Evolutionary conservation across 1,140 invertebrate genomes (phyloP), one percentile per base, ranked within the genome.

Genomic region (Saxidomus purpurata): DNA sequence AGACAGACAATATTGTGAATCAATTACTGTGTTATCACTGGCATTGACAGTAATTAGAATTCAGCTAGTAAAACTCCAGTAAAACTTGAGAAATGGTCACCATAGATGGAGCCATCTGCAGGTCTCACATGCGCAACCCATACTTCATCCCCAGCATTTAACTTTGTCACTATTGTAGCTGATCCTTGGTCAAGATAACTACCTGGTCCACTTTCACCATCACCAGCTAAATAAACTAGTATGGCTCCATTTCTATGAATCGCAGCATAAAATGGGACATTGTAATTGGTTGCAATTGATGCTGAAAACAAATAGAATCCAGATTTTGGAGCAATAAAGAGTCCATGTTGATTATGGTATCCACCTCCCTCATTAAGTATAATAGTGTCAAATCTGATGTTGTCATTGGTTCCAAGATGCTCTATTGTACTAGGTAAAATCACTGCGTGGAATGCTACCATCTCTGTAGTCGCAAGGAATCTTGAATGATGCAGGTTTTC

Each of bases 131-230:
- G 81, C 19, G 1, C 36, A 8, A 86, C 83, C 67, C 71, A 86
- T 11, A 86, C 83, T 74, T 86, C 83, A 55, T 86, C 83, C 15
- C 83, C 83, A n/a, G 83, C 9, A 9, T 86, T 52, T 36, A 86
- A 34, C 36, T 86, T 40, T 19, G 69, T 76, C 17, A 86, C 38
- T 34, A 86, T 25, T 28, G 83, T 86, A 49, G 43, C 83, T 11
- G 83, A 86, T 19, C 83, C 83, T 76, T 86, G 83, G 47, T 86
- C 69, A 38, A 40, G 67, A 1, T 25, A 40, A n/a, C 28, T 38
- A 19, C 25, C 43, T 17, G 9, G 0, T 11, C 22, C 22, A 43
- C 43, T 43, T 9, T 63, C n/a, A 63, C 59, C 59, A 63, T 63
- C 25, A 36, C 49, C 47, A 34, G 31, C 13, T 61, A 80, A 1